These are phyloP conservation scores for Phortica okadai DNA, from an alignment of 2,888 invertebrate species.

Conservation along the genomic window DNA sequence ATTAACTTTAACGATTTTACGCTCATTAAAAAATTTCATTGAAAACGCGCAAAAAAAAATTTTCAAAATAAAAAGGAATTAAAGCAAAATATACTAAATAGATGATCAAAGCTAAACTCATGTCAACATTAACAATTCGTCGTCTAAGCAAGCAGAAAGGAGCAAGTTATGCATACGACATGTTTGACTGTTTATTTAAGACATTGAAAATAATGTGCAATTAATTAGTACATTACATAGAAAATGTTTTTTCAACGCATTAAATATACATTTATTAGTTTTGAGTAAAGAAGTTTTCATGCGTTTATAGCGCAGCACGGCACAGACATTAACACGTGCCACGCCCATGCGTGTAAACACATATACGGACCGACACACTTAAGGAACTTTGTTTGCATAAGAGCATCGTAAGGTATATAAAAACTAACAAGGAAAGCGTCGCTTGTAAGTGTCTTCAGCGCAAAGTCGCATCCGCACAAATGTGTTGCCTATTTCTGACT, in stretches of 20 bases:
- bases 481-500: conserved; percentile 9
- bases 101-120: no score
- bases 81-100: no score
- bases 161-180: no score
- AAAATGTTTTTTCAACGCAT: conserved; percentile 29
- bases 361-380: not conserved
- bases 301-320: not conserved
- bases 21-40: not conserved
- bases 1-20: not conserved
- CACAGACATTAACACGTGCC: not conserved
- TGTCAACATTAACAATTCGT: no score
- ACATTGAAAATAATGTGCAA: not conserved
- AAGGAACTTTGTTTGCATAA: not conserved
- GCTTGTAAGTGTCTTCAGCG: not conserved
- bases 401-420: not conserved
- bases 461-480: not conserved
- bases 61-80: no score
- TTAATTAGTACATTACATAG: not conserved
- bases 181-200: not conserved
- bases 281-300: not conserved
- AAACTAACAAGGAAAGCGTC: conserved; percentile 11
- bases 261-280: conserved; percentile 45
- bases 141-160: no score
- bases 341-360: not conserved
- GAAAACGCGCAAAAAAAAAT: not conserved